Percentiles rank a stretch among this genome's conserved stretches.
Evolutionary conservation across 2,113 vertebrate genomes (phyloP).

Genomic region (Dolichallabes microphthalmus): DNA sequence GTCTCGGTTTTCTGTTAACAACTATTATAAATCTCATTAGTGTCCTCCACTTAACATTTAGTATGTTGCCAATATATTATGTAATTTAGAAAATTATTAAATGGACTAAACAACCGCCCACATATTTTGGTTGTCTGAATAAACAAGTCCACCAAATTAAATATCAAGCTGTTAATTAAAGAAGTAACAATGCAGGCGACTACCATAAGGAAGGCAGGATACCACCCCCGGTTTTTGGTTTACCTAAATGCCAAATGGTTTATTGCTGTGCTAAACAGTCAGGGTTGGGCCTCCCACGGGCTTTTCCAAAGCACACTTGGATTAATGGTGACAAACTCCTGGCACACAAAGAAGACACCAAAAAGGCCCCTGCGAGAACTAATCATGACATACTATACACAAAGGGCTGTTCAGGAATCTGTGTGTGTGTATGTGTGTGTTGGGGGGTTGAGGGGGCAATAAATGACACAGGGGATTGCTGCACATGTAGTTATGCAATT

Average conservation of each 20-base stretch:
- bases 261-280: conserved; percentile 62
- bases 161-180: background rate
- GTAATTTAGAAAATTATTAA: background rate
- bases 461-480: background rate
- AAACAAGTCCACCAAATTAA: background rate
- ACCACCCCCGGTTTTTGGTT: conserved; percentile 50
- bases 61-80: background rate
- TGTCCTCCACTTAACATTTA: background rate
- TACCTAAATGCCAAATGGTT: conserved; percentile 62
- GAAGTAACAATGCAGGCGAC: background rate
- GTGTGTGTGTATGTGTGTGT: background rate
- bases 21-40: background rate
- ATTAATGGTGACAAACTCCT: conserved; percentile 35
- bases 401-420: background rate
- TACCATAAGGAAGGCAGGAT: conserved; percentile 28
- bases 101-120: background rate
- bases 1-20: background rate
- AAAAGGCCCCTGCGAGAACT: conserved; percentile 49
- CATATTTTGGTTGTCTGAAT: background rate
- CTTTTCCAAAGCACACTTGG: conserved; percentile 40
- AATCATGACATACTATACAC: conserved; percentile 25
- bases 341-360: conserved; percentile 23
- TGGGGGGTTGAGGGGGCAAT: background rate
- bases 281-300: conserved; percentile 43
- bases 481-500: conserved; percentile 12